phyloP scores from a whole-genome alignment of 2,113 vertebrate genomes.

The Candoia aspera region DNA sequence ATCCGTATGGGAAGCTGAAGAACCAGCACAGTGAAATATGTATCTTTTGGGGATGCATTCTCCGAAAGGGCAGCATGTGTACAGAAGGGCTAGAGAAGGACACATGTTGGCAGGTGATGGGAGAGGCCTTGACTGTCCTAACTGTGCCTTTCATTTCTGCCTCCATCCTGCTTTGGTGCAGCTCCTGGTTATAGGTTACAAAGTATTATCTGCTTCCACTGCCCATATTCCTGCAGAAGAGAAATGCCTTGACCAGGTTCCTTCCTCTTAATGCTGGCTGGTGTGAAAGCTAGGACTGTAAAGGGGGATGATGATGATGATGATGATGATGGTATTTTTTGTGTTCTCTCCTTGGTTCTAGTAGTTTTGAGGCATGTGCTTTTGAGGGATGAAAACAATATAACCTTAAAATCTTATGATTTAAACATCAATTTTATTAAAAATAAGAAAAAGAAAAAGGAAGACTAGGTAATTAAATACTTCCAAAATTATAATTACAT shows the following conservation, averaged over 20 bases:
- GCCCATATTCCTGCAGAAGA: neutral
- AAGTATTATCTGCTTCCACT: neutral
- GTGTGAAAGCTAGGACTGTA: neutral
- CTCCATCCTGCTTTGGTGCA: neutral
- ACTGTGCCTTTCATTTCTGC: neutral
- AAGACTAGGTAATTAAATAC: neutral
- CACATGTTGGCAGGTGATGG: neutral
- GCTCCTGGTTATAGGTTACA: neutral
- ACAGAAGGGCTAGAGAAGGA: neutral
- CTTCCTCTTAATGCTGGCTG: neutral
- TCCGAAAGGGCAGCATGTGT: neutral
- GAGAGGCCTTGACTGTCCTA: neutral
- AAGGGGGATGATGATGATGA: neutral
- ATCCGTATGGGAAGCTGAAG: neutral
- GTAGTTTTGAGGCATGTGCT: neutral
- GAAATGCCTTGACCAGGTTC: neutral
- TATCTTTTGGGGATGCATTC: neutral
- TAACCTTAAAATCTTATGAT: neutral
- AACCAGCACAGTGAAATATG: neutral
- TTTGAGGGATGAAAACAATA: neutral
- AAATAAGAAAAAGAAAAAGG: neutral
- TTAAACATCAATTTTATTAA: neutral
- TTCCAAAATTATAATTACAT: neutral
- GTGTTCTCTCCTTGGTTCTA: neutral
- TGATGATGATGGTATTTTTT: neutral